A percentile compares a stretch with the other conserved stretches of the same genome.
Evolutionary conservation across 2,888 invertebrate species (phyloP).

Genomic region (Cerastoderma edule): DNA sequence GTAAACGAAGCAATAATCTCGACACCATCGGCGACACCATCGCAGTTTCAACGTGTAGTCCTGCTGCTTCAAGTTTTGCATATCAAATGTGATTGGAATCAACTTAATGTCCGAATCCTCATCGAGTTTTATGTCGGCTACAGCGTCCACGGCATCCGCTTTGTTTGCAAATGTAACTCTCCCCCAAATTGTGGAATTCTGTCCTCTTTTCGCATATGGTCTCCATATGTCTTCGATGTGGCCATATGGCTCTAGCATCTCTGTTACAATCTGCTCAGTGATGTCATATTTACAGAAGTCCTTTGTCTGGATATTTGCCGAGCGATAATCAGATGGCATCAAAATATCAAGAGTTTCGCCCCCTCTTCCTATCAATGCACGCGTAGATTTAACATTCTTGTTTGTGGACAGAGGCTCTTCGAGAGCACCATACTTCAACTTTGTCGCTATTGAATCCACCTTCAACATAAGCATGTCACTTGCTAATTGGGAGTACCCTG

Average conservation of each 20-base stretch:
- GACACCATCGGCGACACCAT: conserved; percentile 68
- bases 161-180: conserved; percentile 62
- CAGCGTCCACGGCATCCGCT: conserved; percentile 53
- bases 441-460: conserved; percentile 33
- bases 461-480: conserved; percentile 11
- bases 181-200: conserved; percentile 65
- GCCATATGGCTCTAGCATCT: conserved; percentile 44
- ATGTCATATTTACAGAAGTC: conserved; percentile 28
- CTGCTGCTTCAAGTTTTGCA: neutral
- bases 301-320: conserved; percentile 57
- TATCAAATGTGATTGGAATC: conserved; percentile 21
- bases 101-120: conserved; percentile 22
- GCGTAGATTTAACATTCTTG: conserved; percentile 39
- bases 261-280: conserved; percentile 21
- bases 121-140: conserved; percentile 38
- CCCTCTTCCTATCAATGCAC: conserved; percentile 67
- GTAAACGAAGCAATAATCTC: conserved; percentile 66
- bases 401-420: conserved; percentile 54
- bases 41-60: conserved; percentile 64
- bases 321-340: conserved; percentile 68
- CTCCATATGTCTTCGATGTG: conserved; percentile 60
- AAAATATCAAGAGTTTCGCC: conserved; percentile 63
- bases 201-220: conserved; percentile 41
- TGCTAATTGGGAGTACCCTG: conserved; percentile 30
- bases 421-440: conserved; percentile 39